Base-by-base conservation (phyloP, 1,140 invertebrate genomes). In the Subanguina moxae region DNA sequence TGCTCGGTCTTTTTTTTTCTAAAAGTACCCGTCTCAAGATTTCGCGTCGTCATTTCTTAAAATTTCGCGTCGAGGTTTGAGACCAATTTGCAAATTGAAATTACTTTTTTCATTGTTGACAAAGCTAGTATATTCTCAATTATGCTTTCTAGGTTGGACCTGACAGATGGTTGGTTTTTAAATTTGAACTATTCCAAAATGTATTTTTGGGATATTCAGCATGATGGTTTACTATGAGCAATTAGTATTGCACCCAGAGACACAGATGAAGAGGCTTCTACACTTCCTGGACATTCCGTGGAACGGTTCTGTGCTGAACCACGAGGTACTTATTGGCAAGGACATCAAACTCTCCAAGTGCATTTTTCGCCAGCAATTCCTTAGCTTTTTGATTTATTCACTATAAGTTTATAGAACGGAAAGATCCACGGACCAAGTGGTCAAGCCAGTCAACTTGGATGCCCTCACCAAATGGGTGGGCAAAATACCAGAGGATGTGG, bases 391-490 rank as follows among this genome's bases (percentile, higher is more conserved):
- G 11, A 62, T 71, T 78, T 83, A 76, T 78, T 68, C 77, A 19
- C 23, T 7, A 52, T 52, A 3, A 3, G 11, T 86, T 86, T 57
- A 25, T 86, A 96, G 93, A 85, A 91, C 94, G 75, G 94, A 98
- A 85, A 88, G 93, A 65, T 97, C 94, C 17, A 94, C 93, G 69
- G 94, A 98, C 86, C 94, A 98, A 87, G 94, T 98, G 62, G 92
- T 97, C 82, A 96, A 96, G 83, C 93, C 95, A 7, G 90, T 98
- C 15, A 97, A 97, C 86, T 84, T 93, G 67, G 93, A 97, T 84
- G 94, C 94, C 9, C 85, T 98, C 57, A 89, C 89, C 71, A 96
- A 95, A 85, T 98, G 95, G 95, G 93, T 95, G 43, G 92, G 91
- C 43, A 86, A 90, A 73, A 89, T 97, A 80, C 93, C 93, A 25